A percentile compares a stretch with the other conserved stretches of the same genome.
phyloP scores from a whole-genome alignment of 2,797 vertebrate species.

The Triplophysa yarkandensis region DNA sequence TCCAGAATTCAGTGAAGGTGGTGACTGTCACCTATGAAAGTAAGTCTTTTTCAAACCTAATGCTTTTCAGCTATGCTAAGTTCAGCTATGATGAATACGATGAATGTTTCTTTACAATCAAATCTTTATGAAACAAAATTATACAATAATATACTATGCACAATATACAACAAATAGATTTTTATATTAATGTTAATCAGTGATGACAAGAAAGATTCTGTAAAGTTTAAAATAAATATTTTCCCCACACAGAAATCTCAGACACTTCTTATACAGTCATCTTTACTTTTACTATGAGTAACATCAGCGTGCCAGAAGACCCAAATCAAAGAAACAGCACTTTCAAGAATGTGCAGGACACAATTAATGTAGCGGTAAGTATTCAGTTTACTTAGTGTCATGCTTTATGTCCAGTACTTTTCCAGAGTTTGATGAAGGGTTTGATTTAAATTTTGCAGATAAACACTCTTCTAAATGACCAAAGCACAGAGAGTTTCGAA shows the following conservation, averaged over 20 bases:
- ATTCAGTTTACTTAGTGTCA: not conserved
- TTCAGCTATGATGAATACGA: too few species aligned
- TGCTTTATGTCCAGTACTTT: accelerated
- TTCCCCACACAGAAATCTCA: conserved; percentile 16
- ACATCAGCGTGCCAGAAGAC: conserved; percentile 9
- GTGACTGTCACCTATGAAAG: conserved; percentile 16
- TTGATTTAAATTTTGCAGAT: not conserved
- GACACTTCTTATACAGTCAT: conserved; percentile 2
- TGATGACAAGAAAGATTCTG: too few species aligned
- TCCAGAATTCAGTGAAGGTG: not conserved
- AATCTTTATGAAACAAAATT: too few species aligned
- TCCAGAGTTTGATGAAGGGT: not conserved
- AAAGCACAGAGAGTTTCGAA: not conserved
- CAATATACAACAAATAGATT: too few species aligned
- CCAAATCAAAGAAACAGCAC: not conserved
- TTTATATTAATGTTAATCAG: too few species aligned
- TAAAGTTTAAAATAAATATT: not conserved
- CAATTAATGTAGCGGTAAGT: not conserved
- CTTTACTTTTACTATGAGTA: not conserved
- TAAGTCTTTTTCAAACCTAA: not conserved
- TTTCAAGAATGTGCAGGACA: not conserved
- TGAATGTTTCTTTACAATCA: too few species aligned
- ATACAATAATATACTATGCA: too few species aligned
- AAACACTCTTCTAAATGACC: conserved; percentile 5
- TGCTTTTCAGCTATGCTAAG: too few species aligned